Evolutionary conservation across 2,888 invertebrate genomes (phyloP).

Genomic region (Fissipunctia ypsillon): DNA sequence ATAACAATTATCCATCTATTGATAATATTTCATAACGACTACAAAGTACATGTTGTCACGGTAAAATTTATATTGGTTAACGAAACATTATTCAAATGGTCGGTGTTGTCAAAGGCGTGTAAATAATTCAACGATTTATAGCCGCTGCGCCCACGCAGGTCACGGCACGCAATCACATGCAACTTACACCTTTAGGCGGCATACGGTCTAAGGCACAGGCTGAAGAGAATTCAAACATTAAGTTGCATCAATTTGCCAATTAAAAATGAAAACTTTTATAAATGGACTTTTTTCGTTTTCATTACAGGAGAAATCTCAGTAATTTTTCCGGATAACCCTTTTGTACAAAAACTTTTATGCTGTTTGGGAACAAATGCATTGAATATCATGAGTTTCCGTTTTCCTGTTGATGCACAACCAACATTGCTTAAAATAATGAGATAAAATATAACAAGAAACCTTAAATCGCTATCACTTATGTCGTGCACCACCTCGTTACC

Average conservation of each 20-base stretch:
- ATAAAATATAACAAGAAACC: not conserved
- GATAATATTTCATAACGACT: slow-evolving; percentile 62
- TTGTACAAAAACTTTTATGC: not conserved
- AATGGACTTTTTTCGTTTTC: no score
- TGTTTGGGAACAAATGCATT: not conserved
- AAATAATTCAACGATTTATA: slow-evolving; percentile 67
- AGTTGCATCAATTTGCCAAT: not conserved
- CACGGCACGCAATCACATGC: slow-evolving; percentile 59
- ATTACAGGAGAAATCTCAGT: no score
- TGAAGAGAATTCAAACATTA: not conserved
- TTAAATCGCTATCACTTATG: slow-evolving; percentile 15
- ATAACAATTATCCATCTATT: slow-evolving; percentile 66
- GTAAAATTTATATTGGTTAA: slow-evolving; percentile 63
- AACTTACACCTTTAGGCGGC: slow-evolving; percentile 62
- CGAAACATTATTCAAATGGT: slow-evolving; percentile 63
- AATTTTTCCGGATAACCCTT: not conserved
- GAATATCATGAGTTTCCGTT: not conserved
- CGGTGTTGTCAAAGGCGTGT: slow-evolving; percentile 65
- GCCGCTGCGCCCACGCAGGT: slow-evolving; percentile 65
- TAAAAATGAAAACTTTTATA: not conserved
- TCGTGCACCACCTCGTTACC: slow-evolving; percentile 17
- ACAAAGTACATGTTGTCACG: slow-evolving; percentile 60
- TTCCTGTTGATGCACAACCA: not conserved
- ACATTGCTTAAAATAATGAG: not conserved
- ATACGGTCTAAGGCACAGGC: slow-evolving; percentile 13